Evolutionary conservation across 2,888 invertebrate genomes (phyloP), one percentile per base, ranked within the genome.

Genomic region (Gasteruption jaculator): DNA sequence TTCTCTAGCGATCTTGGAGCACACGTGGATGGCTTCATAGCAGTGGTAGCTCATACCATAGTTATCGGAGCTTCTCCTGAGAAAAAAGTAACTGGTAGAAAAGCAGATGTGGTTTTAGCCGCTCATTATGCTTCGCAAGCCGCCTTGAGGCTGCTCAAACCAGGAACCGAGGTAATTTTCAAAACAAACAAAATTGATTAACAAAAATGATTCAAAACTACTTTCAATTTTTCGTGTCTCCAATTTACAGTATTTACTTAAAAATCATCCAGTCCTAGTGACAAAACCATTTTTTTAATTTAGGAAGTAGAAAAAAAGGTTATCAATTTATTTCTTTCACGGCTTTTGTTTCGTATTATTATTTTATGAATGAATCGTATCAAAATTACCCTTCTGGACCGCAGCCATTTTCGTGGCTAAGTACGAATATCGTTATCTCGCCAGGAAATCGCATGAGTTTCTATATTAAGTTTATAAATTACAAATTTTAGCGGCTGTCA

Each of bases 11-110:
- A 99, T 74, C 77, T 99, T 66, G 99, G 99, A 53, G 94, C 93
- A 48, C 97, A 99, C 68, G 87, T 99, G 65, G 99, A 99, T 80
- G 99, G 99, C 24, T 97, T 94, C 68, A 93, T 96, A 63, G 96
- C 97, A 35, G 95, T 97, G 36, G 95, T 91, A 39, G 99, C 97
- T 19, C 97, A 99, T 71, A 94, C 96, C 4, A 76, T 96, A 50
- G 83, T 91, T 39, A 83, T 99, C 57, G 94, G 93, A 35, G 85
- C 87, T 29, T 76, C 81, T 15, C 71, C 74, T 52, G 84, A 84
- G 46, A 78, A 80, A 36, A 86, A 86, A 73, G 83, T 90, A 12
- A 83, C 82, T 10, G 99, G 95, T 5, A 79, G 86, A 45, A 87
- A 89, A 66, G 97, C 99, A 27, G 96, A 99, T 77, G 95, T 90